Evolutionary conservation across 2,113 vertebrate genomes (phyloP), one percentile per base, ranked within the genome.

Genomic region (Pycnonotus jocosus): DNA sequence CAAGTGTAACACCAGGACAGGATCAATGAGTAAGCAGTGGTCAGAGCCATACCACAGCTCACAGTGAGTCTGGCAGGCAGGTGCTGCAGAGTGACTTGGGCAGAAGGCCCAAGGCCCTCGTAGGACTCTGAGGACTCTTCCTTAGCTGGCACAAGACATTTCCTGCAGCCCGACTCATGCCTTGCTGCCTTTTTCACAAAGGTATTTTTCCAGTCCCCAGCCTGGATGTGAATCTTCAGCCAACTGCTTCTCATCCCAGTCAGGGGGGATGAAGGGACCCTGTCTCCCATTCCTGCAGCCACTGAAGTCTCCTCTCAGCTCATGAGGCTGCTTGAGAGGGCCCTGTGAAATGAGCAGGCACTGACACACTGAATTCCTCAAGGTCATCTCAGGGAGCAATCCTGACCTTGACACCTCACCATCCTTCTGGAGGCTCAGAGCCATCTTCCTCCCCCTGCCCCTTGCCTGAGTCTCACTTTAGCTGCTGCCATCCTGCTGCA

Each of bases 271-370:
- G 3, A 16, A 74, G 30, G 38, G 20, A 50, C 14, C 21, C 50
- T 35, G 37, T 73, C 25, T 47, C 12, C 5, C 4, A 38, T 76
- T 53, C 50, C 33, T 3, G 1, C 1, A 0, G 5, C n/a, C 37
- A 30, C 2, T 27, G 16, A 53, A 57, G 7, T 56, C 22, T 58
- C 27, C 20, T 78, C 65, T 70, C 56, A 33, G 37, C 38, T 76
- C 62, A 72, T 53, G 35, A 68, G 53, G 53, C 53, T 62, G 56
- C 31, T 58, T 27, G 33, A 80, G 48, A 62, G 15, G 7, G 16
- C 24, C 6, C 47, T 54, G 25, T 50, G 86, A 79, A 57, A 77
- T 1, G 6, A 89, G 40, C 22, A 35, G 33, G n/a, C 9, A 15
- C 24, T 73, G 77, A 53, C 60, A 71, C 19, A 23, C 25, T 56